Conservation (phyloP, 2,113 vertebrate genomes). For the Shinisaurus crocodilurus region DNA sequence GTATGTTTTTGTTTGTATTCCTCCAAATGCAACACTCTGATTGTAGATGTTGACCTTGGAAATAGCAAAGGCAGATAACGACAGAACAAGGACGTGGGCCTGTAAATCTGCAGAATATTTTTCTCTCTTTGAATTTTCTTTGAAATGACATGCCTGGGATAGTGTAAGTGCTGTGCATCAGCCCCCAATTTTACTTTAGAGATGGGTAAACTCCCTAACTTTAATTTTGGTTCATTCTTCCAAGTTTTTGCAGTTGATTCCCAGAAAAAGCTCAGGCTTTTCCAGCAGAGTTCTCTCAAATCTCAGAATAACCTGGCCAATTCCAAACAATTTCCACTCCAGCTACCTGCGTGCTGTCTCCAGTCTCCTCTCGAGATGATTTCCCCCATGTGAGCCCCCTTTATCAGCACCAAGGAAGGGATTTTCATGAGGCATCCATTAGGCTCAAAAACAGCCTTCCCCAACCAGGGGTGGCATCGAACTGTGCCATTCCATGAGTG, state of each 20-base stretch:
- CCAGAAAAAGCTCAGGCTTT: not conserved
- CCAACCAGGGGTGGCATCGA: too few species aligned
- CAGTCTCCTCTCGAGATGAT: not conserved
- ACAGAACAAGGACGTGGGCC: not conserved
- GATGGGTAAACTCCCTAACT: not conserved
- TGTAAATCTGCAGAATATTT: too few species aligned
- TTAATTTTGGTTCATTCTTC: not conserved
- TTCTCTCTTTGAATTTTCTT: not conserved
- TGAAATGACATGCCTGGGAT: not conserved
- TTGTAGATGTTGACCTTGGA: not conserved
- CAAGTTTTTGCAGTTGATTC: not conserved
- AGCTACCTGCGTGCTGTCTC: not conserved
- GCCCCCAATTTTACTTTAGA: not conserved
- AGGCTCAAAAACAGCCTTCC: too few species aligned
- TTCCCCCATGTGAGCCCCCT: not conserved
- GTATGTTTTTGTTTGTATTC: slow-evolving; percentile 34
- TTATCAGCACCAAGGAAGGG: too few species aligned
- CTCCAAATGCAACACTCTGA: not conserved
- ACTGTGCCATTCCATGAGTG: too few species aligned
- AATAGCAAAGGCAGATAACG: not conserved
- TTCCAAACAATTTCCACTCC: not conserved
- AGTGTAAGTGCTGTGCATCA: not conserved
- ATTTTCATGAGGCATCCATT: too few species aligned
- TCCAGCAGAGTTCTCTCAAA: not conserved
- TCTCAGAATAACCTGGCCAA: not conserved